Percentiles rank a stretch among this genome's conserved stretches.
Conservation (phyloP, 2,797 vertebrate species). For the Naso thynnoides region DNA sequence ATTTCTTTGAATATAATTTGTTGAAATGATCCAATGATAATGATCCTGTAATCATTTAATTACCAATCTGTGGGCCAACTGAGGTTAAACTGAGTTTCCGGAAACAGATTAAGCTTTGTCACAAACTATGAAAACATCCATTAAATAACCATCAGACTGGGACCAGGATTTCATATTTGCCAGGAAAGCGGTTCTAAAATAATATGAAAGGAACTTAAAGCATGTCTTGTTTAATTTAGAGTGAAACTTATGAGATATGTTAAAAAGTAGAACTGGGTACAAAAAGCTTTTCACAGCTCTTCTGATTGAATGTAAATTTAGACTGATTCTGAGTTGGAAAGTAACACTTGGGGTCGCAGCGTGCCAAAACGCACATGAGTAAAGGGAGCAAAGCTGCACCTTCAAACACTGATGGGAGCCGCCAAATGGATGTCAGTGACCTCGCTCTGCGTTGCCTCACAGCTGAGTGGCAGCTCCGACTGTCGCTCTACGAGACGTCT, state of each 20-base stretch:
- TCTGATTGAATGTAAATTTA: constrained; percentile 44
- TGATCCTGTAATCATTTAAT: constrained; percentile 6
- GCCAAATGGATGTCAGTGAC: constrained; percentile 45
- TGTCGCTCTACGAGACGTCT: constrained; percentile 44
- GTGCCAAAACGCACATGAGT: constrained; percentile 56
- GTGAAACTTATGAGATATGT: constrained; percentile 14
- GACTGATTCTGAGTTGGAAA: constrained; percentile 53
- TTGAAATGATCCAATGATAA: constrained; percentile 2
- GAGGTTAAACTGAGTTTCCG: constrained; percentile 15
- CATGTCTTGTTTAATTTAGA: constrained; percentile 13
- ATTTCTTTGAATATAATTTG: background rate
- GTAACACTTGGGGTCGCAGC: constrained; percentile 40
- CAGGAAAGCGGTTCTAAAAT: constrained; percentile 39
- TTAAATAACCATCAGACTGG: constrained; percentile 26
- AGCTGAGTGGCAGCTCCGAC: constrained; percentile 57
- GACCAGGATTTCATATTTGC: constrained; percentile 11
- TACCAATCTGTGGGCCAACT: background rate
- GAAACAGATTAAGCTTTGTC: constrained; percentile 23
- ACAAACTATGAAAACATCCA: constrained; percentile 27
- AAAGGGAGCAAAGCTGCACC: constrained; percentile 35
- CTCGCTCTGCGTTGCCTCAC: constrained; percentile 46
- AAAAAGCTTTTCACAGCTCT: constrained; percentile 53
- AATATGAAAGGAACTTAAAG: constrained; percentile 26
- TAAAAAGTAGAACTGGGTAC: constrained; percentile 23
- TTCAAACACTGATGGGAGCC: constrained; percentile 15